These are phyloP conservation scores for Syngnathus typhle DNA, from an alignment of 2,113 vertebrate genomes.

Conservation along the genomic window DNA sequence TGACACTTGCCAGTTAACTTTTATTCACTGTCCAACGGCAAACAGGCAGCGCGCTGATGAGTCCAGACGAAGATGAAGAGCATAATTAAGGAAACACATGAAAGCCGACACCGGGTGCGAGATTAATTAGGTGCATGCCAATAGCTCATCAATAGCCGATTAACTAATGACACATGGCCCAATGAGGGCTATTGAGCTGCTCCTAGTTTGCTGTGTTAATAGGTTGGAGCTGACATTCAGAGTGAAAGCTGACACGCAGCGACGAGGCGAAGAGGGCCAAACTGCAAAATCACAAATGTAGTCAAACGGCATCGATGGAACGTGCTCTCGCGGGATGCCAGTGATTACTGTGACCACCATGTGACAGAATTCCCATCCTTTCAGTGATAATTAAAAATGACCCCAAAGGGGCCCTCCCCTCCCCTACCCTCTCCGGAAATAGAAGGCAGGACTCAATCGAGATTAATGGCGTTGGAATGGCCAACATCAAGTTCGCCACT, in stretches of 20 bases:
- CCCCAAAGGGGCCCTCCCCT: slow-evolving; percentile 57
- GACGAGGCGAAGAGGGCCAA: slow-evolving; percentile 20
- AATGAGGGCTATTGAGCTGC: slow-evolving; percentile 97
- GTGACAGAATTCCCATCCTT: slow-evolving; percentile 54
- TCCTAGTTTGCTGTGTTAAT: slow-evolving; percentile 87
- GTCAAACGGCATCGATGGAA: slow-evolving; percentile 32
- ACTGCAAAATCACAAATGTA: slow-evolving; percentile 28
- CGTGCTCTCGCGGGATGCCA: slow-evolving; percentile 31
- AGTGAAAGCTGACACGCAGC: slow-evolving; percentile 80
- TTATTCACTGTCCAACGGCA: slow-evolving; percentile 75
- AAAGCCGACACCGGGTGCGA: slow-evolving; percentile 82
- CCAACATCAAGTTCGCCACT: slow-evolving; percentile 69
- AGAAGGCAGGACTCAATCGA: slow-evolving; percentile 57
- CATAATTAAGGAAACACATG: slow-evolving; percentile 99
- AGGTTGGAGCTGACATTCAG: slow-evolving; percentile 88
- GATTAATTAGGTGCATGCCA: slow-evolving; percentile 99
- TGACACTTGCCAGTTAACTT: slow-evolving; percentile 70
- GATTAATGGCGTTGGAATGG: slow-evolving; percentile 67
- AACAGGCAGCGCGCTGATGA: slow-evolving; percentile 68
- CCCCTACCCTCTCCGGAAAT: slow-evolving; percentile 29
- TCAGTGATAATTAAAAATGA: slow-evolving; percentile 71
- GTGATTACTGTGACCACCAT: slow-evolving; percentile 59
- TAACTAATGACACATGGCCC: slow-evolving; percentile 99
- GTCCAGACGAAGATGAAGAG: slow-evolving; percentile 92
- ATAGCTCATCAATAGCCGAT: slow-evolving; percentile 99